These are phyloP conservation scores for Candoia aspera DNA, from an alignment of 2,113 vertebrate genomes.

Conservation along the genomic window DNA sequence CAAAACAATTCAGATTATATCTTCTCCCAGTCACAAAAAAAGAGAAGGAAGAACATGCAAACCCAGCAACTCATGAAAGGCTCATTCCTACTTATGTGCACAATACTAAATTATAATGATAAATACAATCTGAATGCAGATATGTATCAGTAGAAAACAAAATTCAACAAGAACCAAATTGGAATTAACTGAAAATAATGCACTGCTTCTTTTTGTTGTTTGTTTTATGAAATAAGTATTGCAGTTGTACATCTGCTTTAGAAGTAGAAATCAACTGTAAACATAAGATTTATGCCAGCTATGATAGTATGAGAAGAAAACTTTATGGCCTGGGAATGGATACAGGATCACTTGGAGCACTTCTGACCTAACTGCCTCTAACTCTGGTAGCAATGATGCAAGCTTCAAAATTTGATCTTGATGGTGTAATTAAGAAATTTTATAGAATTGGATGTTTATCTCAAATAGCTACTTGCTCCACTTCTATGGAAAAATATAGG, in stretches of 20 bases:
- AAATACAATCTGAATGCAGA: background rate
- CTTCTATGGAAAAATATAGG: background rate
- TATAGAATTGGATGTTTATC: background rate
- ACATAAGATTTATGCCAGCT: background rate
- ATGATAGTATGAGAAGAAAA: background rate
- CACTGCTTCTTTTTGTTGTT: background rate
- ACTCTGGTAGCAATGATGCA: background rate
- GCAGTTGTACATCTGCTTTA: background rate
- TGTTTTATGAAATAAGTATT: background rate
- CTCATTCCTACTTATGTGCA: background rate
- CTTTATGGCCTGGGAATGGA: background rate
- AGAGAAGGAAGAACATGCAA: background rate
- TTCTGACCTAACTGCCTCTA: background rate
- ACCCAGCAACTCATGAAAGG: background rate
- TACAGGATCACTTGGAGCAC: background rate
- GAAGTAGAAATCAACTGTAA: background rate
- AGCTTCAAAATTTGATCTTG: background rate
- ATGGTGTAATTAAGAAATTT: background rate
- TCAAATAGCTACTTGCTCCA: background rate
- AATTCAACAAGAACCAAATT: background rate
- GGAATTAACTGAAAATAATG: background rate
- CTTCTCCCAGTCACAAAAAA: background rate
- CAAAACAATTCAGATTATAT: background rate
- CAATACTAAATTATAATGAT: background rate
- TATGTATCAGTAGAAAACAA: background rate